Conservation (phyloP, 2,888 invertebrate genomes). For the Amblyteles armatorius region DNA sequence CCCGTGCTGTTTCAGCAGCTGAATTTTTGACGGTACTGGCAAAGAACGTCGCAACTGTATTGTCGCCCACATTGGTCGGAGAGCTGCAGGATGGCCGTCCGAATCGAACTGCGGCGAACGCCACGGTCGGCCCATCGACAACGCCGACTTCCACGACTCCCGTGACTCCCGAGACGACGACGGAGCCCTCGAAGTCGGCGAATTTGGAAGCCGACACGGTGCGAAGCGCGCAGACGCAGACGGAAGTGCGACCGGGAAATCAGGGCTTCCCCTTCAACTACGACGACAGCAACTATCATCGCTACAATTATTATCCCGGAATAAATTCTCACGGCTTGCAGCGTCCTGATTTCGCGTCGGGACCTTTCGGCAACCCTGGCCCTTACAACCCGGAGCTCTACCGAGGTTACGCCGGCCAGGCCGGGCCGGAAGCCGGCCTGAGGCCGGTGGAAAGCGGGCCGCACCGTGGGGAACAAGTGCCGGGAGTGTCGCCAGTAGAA, state of each 20-base stretch:
- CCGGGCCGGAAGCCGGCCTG: constrained; percentile 15
- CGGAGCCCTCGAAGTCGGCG: constrained; percentile 41
- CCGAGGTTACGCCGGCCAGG: constrained; percentile 50
- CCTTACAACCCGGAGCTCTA: constrained; percentile 63
- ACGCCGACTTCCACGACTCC: constrained; percentile 28
- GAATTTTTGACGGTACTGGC: constrained; percentile 75
- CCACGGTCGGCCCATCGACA: constrained; percentile 45
- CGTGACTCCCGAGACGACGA: constrained; percentile 47
- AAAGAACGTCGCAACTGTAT: constrained; percentile 74
- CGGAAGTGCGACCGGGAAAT: constrained; percentile 56
- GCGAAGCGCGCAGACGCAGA: constrained; percentile 62
- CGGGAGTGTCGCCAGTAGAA: constrained; percentile 60
- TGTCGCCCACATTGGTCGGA: constrained; percentile 73
- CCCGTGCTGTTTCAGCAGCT: constrained; percentile 69
- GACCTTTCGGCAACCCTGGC: constrained; percentile 55
- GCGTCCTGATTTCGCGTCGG: constrained; percentile 50
- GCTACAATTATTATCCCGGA: constrained; percentile 63
- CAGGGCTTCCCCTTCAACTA: constrained; percentile 57
- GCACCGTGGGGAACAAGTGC: constrained; percentile 47
- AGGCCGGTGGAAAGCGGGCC: constrained; percentile 39
- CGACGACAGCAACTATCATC: constrained; percentile 63
- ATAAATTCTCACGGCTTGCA: constrained; percentile 44
- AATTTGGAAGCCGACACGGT: constrained; percentile 62
- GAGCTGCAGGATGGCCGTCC: constrained; percentile 67
- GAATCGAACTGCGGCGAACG: constrained; percentile 63